Conservation (phyloP, 2,888 invertebrate species). For the Strigamia crassipes region DNA sequence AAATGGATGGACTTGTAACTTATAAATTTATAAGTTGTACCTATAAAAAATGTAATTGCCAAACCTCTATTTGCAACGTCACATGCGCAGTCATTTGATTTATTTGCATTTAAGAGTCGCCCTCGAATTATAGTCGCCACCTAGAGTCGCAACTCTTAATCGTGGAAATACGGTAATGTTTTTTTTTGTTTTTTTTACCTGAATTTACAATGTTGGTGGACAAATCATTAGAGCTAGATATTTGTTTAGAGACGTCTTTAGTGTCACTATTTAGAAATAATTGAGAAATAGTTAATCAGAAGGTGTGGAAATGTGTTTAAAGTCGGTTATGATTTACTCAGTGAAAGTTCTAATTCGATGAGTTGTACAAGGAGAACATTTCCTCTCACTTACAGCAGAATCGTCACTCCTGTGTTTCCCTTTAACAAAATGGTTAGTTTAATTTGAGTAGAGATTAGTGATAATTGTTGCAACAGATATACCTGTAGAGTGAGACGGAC, state of each 20-base stretch:
- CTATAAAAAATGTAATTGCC: too few species aligned
- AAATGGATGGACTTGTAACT: too few species aligned
- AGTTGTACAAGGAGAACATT: not conserved
- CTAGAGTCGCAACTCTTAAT: too few species aligned
- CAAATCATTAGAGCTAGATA: not conserved
- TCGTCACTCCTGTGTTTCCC: constrained; percentile 39
- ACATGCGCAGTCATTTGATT: too few species aligned
- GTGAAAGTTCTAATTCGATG: not conserved
- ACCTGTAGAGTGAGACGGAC: constrained; percentile 28
- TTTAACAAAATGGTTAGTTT: not conserved
- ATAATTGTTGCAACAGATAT: not conserved
- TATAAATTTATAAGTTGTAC: too few species aligned
- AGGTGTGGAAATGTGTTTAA: too few species aligned
- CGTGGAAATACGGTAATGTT: too few species aligned
- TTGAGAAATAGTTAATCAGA: too few species aligned
- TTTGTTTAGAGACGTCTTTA: constrained; percentile 6
- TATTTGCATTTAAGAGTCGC: too few species aligned
- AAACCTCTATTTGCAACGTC: too few species aligned
- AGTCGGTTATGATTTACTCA: not conserved
- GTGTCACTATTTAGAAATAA: not conserved
- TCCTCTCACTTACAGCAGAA: not conserved
- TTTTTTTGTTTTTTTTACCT: constrained; percentile 22
- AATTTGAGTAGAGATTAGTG: not conserved
- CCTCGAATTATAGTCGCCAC: too few species aligned
- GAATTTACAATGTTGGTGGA: not conserved